These are phyloP conservation scores for Pachyramphus minor DNA, from an alignment of 2,113 vertebrate species.

Conservation along the genomic window DNA sequence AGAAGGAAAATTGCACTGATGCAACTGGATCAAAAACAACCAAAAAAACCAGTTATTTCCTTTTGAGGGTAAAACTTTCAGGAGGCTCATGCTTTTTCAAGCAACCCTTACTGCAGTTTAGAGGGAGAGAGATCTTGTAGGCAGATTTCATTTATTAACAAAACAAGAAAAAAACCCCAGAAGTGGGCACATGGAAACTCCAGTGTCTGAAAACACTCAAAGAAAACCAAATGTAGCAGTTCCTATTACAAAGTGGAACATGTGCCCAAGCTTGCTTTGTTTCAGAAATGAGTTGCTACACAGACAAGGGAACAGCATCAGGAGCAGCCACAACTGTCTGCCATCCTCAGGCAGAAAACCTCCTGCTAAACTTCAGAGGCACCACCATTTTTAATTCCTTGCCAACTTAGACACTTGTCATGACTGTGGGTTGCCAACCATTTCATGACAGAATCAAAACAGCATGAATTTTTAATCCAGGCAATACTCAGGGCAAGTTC, in stretches of 20 bases:
- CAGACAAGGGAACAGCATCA: neutral
- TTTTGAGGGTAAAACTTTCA: constrained; percentile 4
- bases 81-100: neutral
- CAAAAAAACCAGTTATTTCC: constrained; percentile 24
- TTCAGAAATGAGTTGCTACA: neutral
- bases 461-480: neutral
- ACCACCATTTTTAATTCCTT: constrained; percentile 8
- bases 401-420: neutral
- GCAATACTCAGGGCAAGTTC: neutral
- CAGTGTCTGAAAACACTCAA: neutral
- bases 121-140: neutral
- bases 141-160: constrained; percentile 15
- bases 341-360: neutral
- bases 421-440: neutral
- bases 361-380: neutral
- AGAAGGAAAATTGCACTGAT: constrained; percentile 30
- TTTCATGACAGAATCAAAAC: neutral
- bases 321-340: neutral
- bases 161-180: neutral
- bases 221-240: neutral
- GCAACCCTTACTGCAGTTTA: neutral
- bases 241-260: neutral
- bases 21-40: constrained; percentile 37
- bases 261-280: neutral
- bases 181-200: neutral